Evolutionary conservation across 2,113 vertebrate genomes (phyloP), one percentile per base, ranked within the genome.

Genomic region (Cynoglossus semilaevis): DNA sequence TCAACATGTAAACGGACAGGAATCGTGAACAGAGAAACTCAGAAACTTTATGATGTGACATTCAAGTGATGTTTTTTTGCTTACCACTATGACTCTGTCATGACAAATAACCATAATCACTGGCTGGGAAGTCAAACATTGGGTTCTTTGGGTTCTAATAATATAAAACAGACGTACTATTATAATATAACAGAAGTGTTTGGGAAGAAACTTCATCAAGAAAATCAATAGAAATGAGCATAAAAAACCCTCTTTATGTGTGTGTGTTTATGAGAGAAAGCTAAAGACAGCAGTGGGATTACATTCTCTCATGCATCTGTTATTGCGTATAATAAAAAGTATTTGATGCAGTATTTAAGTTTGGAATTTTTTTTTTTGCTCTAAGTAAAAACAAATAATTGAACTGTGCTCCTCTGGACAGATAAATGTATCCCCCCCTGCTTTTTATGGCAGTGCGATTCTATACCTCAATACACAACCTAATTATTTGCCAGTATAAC

Each of bases 331-430:
- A 69, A 70, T 41, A 62, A 70, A 10, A 55, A 65, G 55, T 59
- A 79, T 74, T 82, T 79, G 60, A 68, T 58, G 52, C 35, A 49
- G 50, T 63, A 55, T 67, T 77, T 17, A 74, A 69, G 67, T 63
- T 50, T 62, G 17, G 63, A 61, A 70, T 58, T 18, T 40, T 38
- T 29, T 15, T 15, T 3, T 6, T 11, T 29, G 4, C 58, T 15
- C 37, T 19, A 52, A 18, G 44, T 55, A 43, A 42, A n/a, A 56
- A 38, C 48, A 65, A 68, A 49, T 48, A 15, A 79, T 35, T 64
- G 3, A 79, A 74, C 76, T 53, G 38, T 67, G 61, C 45, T 49
- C 55, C 8, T 50, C 69, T 40, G 62, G 63, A 79, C 69, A 51
- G 66, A 49, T 59, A 44, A 16, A 48, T 48, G 74, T 62, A 37